These are phyloP conservation scores for Coleophora deauratella DNA, from an alignment of 2,888 invertebrate species.

Conservation along the genomic window DNA sequence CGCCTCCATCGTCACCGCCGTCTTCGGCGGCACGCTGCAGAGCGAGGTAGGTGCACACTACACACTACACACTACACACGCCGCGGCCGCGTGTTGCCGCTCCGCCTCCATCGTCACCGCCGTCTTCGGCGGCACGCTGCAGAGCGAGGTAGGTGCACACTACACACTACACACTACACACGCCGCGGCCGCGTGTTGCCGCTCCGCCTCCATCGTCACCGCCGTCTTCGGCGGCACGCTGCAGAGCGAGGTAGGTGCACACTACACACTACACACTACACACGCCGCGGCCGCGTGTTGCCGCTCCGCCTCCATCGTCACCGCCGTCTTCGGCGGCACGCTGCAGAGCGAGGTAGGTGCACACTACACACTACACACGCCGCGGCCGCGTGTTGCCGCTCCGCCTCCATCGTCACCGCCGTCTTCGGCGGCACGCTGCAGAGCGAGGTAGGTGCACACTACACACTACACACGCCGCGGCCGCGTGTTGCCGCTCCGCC, in stretches of 20 bases:
- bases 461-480: too few species aligned
- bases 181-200: slow-evolving; percentile 64
- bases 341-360: slow-evolving; percentile 82
- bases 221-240: slow-evolving; percentile 87
- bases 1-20: slow-evolving; percentile 85
- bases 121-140: slow-evolving; percentile 86
- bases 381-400: slow-evolving; percentile 68
- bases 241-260: slow-evolving; percentile 81
- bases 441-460: slow-evolving; percentile 77
- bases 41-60: slow-evolving; percentile 77
- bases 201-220: slow-evolving; percentile 83
- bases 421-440: slow-evolving; percentile 88
- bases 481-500: slow-evolving; percentile 72
- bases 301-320: slow-evolving; percentile 83
- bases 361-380: slow-evolving; percentile 16
- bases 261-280: background rate
- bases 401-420: slow-evolving; percentile 84
- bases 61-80: slow-evolving; percentile 13
- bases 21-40: slow-evolving; percentile 87
- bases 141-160: slow-evolving; percentile 79
- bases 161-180: too few species aligned
- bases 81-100: slow-evolving; percentile 69
- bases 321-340: slow-evolving; percentile 87
- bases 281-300: slow-evolving; percentile 55
- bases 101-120: slow-evolving; percentile 84